Conservation (phyloP, 30 jellyfish, hydroid and myxozoan genomes). For the Pelagia noctiluca region DNA sequence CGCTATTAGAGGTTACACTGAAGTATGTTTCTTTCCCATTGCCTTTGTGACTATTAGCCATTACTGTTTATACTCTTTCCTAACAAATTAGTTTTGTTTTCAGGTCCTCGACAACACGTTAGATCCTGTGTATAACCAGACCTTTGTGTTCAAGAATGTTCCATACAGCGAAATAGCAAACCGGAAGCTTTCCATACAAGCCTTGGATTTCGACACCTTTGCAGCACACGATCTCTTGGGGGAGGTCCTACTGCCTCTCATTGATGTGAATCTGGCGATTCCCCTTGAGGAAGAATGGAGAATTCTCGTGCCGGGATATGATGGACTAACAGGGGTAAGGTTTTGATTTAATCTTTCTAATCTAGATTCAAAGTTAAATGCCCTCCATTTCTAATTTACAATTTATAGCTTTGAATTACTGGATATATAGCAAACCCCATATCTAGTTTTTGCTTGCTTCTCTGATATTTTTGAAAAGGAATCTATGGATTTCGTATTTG, state of each 20-base stretch:
- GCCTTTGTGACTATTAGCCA: no score
- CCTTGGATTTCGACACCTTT: constrained; percentile 74
- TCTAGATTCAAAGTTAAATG: no score
- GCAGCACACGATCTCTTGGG: constrained; percentile 90
- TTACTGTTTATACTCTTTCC: no score
- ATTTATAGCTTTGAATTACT: no score
- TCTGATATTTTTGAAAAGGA: no score
- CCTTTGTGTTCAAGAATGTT: constrained; percentile 69
- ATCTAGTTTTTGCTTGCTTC: no score
- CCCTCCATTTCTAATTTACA: no score
- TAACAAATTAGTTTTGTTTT: not conserved
- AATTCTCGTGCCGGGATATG: constrained; percentile 89
- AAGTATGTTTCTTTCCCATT: no score
- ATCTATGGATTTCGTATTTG: no score
- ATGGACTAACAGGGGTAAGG: constrained; percentile 73
- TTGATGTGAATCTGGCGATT: constrained; percentile 64
- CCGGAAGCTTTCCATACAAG: constrained; percentile 81
- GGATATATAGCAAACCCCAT: no score
- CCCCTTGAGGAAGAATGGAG: constrained; percentile 82
- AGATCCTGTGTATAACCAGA: constrained; percentile 86
- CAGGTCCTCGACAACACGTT: constrained; percentile 78
- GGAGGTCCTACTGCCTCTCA: constrained; percentile 77
- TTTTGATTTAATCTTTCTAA: no score
- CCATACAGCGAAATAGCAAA: constrained; percentile 76
- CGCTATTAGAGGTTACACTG: no score